Conservation (phyloP, 1,140 invertebrate genomes). For the Gryllus bimaculatus region DNA sequence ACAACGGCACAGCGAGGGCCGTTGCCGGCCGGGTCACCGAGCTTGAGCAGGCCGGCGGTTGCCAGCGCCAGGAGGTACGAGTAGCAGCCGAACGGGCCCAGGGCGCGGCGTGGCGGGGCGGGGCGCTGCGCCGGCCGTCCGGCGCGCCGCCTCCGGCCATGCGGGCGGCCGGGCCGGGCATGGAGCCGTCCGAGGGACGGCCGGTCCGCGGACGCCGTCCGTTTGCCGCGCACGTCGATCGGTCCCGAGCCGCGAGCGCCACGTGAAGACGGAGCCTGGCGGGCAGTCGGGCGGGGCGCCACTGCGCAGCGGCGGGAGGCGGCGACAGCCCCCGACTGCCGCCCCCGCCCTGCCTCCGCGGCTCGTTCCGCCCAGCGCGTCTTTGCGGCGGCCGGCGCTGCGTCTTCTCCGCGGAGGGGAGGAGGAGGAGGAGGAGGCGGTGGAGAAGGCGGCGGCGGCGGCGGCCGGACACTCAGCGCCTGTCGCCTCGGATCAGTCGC, state of each 20-base stretch:
- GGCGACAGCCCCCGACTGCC: too few species aligned
- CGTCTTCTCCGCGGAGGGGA: neutral
- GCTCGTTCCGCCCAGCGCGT: neutral
- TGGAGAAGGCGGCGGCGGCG: too few species aligned
- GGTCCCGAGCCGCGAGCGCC: too few species aligned
- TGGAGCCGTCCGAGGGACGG: too few species aligned
- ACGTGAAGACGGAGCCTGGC: neutral
- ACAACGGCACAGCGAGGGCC: too few species aligned
- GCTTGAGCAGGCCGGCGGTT: neutral
- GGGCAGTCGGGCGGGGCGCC: neutral
- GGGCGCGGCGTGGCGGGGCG: too few species aligned
- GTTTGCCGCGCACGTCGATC: too few species aligned
- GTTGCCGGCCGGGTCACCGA: neutral
- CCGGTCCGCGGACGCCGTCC: too few species aligned
- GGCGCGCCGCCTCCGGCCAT: neutral
- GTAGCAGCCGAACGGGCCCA: neutral
- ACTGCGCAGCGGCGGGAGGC: neutral
- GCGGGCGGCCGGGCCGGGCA: too few species aligned
- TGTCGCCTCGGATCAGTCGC: neutral
- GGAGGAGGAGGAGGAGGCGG: too few species aligned
- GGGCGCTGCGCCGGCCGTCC: too few species aligned
- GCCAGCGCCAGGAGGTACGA: neutral
- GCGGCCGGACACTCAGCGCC: neutral
- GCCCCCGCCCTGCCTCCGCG: neutral
- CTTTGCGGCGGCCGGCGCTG: neutral